Conservation (phyloP, 2,113 vertebrate genomes). For the Myotis davidii region DNA sequence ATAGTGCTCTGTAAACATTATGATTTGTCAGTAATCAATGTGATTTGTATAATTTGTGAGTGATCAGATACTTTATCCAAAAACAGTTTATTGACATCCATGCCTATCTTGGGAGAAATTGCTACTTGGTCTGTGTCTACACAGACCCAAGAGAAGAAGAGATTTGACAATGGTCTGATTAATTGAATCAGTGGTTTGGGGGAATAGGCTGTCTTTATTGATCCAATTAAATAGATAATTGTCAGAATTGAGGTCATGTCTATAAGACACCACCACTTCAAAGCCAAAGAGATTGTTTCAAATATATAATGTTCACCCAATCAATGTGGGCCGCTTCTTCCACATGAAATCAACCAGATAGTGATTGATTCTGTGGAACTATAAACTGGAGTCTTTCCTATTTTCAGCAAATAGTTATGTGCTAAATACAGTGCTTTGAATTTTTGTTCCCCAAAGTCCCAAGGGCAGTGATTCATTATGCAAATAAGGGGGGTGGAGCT, state of each 20-base stretch:
- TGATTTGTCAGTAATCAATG: conserved; percentile 79
- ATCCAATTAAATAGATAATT: conserved; percentile 82
- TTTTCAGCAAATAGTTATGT: neutral
- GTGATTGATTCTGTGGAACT: conserved; percentile 9
- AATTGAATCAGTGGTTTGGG: conserved; percentile 78
- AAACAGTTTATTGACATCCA: conserved; percentile 72
- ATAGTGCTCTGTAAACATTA: conserved; percentile 79
- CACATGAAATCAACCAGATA: conserved; percentile 64
- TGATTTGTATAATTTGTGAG: conserved; percentile 81
- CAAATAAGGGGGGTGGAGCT: conserved; percentile 35
- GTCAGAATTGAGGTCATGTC: conserved; percentile 79
- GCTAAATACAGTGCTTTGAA: conserved; percentile 43
- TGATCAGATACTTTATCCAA: conserved; percentile 75
- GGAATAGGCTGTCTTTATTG: conserved; percentile 78
- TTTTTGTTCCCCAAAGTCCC: neutral
- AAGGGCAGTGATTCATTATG: neutral
- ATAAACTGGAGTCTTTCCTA: neutral
- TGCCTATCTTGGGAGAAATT: conserved; percentile 72
- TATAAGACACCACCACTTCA: conserved; percentile 71
- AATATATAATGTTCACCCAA: conserved; percentile 58
- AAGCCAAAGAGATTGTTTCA: conserved; percentile 78
- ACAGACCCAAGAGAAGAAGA: conserved; percentile 63
- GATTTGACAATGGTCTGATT: conserved; percentile 77
- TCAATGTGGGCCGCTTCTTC: conserved; percentile 48
- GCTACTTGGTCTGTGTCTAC: conserved; percentile 70